A percentile compares a stretch with the other conserved stretches of the same genome.
These are phyloP conservation scores for Tamandua tetradactyla DNA, from an alignment of 2,797 vertebrate species.

Conservation along the genomic window DNA sequence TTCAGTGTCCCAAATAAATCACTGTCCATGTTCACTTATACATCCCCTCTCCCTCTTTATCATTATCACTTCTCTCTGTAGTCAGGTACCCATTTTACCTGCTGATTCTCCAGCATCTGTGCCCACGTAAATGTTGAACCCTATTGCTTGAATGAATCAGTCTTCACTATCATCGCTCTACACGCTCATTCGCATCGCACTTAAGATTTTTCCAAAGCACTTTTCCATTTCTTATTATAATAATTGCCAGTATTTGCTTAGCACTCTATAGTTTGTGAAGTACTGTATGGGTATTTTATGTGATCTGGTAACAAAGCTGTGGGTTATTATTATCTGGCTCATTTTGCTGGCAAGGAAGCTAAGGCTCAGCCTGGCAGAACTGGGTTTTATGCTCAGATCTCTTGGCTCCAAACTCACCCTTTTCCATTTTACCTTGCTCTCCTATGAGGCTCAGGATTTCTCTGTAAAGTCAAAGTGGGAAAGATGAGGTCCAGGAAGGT, in stretches of 20 bases:
- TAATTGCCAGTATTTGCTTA: not conserved
- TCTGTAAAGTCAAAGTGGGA: not conserved
- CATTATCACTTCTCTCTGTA: not conserved
- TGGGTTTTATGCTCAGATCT: not conserved
- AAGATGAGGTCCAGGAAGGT: not conserved
- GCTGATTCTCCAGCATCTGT: not conserved
- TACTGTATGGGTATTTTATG: not conserved
- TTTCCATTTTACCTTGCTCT: not conserved
- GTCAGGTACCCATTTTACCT: not conserved
- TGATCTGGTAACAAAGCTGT: not conserved
- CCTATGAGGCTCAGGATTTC: not conserved
- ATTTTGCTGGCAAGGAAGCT: not conserved
- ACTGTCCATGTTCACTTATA: not conserved
- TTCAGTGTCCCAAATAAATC: not conserved
- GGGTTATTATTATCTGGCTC: not conserved
- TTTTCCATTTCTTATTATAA: not conserved
- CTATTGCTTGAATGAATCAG: not conserved
- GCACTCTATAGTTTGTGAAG: not conserved
- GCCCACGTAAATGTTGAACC: not conserved
- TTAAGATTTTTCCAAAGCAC: not conserved
- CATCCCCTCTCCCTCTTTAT: not conserved
- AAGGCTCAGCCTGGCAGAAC: not conserved
- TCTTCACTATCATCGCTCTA: not conserved
- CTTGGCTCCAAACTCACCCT: not conserved
- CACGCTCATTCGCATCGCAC: not conserved